Evolutionary conservation across 2,113 vertebrate species (phyloP), one percentile per base, ranked within the genome.

Genomic region (Gobiocypris rarus): DNA sequence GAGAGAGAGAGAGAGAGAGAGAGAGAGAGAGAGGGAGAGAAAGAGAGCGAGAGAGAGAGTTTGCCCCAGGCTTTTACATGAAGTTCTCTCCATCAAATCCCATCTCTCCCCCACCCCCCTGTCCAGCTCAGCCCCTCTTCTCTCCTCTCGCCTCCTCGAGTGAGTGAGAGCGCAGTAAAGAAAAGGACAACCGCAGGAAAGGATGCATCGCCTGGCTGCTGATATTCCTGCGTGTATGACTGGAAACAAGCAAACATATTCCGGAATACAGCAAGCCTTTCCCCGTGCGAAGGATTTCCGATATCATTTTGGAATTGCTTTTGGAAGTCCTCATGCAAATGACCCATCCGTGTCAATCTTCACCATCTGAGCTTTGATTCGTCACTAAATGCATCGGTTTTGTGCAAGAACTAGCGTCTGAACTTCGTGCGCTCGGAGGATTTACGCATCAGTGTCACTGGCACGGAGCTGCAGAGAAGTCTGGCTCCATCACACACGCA

Each of bases 1-100:
- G 38, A 38, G 38, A 38, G 38, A 38, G 38, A 38, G 41, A 45
- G 73, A 50, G 77, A 79, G 28, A 59, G 77, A 34, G 82, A 54
- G 73, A 70, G 63, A 81, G 71, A 89, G 71, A 74, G 75, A 74
- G 7, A 61, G 56, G 52, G 70, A 83, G 70, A 76, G 83, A 86
- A 59, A 87, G 69, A 85, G 43, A 70, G 78, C 73, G 83, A 83
- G 52, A 74, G 81, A 87, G 85, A 78, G 85, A 83, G 78, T 85
- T 52, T 86, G 82, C 84, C 87, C 76, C 81, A 77, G 84, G 80
- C 80, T 84, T 88, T 87, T 58, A 87, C 86, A 81, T 86, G 73
- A 87, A 87, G 81, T 85, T 75, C 85, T 85, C 81, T 87, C 87
- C 81, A 84, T 88, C 75, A 83, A 63, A 83, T 81, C 83, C 41